Base-by-base conservation (phyloP, 2,888 invertebrate genomes). In the Troides helena region DNA sequence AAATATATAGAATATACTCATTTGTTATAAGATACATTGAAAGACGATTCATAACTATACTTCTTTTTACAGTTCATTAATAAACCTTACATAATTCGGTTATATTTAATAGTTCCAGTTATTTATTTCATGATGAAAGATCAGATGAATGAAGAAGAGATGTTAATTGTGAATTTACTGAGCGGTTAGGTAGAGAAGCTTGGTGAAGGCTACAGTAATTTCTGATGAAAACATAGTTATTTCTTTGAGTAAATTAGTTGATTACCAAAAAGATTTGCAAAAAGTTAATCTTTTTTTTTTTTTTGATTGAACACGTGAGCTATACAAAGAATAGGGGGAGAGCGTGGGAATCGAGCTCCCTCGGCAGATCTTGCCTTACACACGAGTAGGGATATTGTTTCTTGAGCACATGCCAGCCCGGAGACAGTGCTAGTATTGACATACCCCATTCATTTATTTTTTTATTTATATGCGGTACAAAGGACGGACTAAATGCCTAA, bases 391-490 rank as follows among this genome's bases (percentile, higher is more conserved):
- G 85, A 90, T 90, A 90, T 89, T 89, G 89, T 89, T 88, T 88
- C 90, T 91, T 89, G 86, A 89, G 92, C 92, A 92, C 91, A 90
- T 92, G 92, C 92, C 89, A 79, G 86, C 72, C 71, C 61, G 36
- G 46, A 74, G 82, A 72, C 68, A 50, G 72, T 67, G 43, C 53
- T 62, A 70, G 36, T 14, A 60, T 65, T 25, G 68, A 63, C 23
- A 1, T 63, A 50, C 50, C 50, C 1, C 39, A 10, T 39, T 50
- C 3, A 30, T 3, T 30, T 30, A 30, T 30, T 30, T 30, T 30
- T 30, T 30, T 30, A 30, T 30, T 3, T 30, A 30, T 30, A 4
- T 30, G 30, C 30, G 5, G 30, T 30, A 30, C 30, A 30, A 30
- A 30, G 4, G 3, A 30, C 4, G 2, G 30, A 30, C 30, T 30